Base-by-base conservation (phyloP, 2,888 invertebrate genomes). In the Trisateles emortualis region DNA sequence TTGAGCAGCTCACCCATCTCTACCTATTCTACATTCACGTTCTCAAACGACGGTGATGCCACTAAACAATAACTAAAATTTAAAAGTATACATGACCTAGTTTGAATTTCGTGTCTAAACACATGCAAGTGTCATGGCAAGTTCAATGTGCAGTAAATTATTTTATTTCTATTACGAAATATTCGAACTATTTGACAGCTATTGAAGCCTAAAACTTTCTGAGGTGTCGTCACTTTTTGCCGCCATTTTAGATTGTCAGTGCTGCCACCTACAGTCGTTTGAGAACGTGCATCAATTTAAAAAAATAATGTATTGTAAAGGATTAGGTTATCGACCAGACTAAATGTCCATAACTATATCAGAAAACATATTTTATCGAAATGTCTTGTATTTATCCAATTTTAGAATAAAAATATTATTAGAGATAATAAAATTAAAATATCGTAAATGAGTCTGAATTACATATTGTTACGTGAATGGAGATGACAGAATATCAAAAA, bases 361-460 rank as follows among this genome's bases (percentile, higher is more conserved):
- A 14, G 8, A 9, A 8, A 6, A 33, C 11, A 32, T 10, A n/a
- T 32, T 32, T 13, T 5, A 32, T 32, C 11, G 2, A 11, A 11
- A 11, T 32, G 1, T 11, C 1, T 32, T 4, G 3, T 14, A 2
- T 8, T 3, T 2, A 4, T 32, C 13, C 11, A 32, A 6, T 32
- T 32, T 11, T 32, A 32, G 32, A 32, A 11, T 11, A 6, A 11
- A 32, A 33, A 14, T 33, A 8, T 14, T 29, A 30, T 30, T 45
- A 22, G 17, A 24, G 9, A 17, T 26, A 16, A 17, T 19, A 11
- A 9, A 19, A 19, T 17, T 11, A n/a, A 6, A n/a, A 26, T 29
- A 16, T 29, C 5, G 5, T 44, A 45, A 45, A 45, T 36, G 19
- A 46, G 38, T 46, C 29, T 38, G 45, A 46, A 29, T 14, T 33